Evolutionary conservation across 2,888 invertebrate species (phyloP).

Genomic region (Dicyrtoma fusca): DNA sequence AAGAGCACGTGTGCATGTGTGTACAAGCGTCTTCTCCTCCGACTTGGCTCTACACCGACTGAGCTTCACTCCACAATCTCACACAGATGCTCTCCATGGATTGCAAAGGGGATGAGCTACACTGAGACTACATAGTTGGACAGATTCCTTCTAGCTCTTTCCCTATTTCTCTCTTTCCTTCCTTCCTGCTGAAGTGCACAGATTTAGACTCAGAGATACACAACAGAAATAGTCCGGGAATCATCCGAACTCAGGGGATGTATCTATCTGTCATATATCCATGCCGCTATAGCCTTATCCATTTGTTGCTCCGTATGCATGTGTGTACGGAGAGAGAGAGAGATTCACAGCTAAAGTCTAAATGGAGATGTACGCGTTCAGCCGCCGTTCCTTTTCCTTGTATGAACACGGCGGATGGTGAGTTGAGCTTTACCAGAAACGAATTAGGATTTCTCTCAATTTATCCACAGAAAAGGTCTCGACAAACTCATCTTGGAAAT

Average conservation of each 20-base stretch:
- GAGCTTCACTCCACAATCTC: background rate
- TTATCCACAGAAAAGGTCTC: slow-evolving; percentile 29
- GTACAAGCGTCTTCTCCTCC: background rate
- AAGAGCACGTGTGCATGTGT: slow-evolving; percentile 32
- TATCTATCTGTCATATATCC: background rate
- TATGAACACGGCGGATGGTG: background rate
- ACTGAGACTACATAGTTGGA: background rate
- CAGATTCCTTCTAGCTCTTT: no score
- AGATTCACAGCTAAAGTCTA: no score
- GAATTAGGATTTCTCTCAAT: slow-evolving; percentile 35
- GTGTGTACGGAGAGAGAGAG: no score
- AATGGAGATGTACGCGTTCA: no score
- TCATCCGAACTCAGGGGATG: slow-evolving; percentile 10
- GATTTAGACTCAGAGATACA: no score
- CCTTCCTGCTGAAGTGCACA: no score
- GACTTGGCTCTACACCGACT: background rate
- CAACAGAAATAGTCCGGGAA: slow-evolving; percentile 1
- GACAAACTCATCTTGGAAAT: slow-evolving; percentile 35
- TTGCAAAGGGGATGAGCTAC: slow-evolving; percentile 3
- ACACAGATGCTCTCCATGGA: background rate
- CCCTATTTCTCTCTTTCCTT: background rate
- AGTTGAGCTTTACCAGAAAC: background rate
- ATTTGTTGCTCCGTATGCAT: no score
- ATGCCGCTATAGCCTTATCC: background rate
- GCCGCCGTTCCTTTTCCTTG: background rate